Evolutionary conservation across 1,140 invertebrate species (phyloP), one percentile per base, ranked within the genome.

Genomic region (Zaprionus ornatus): DNA sequence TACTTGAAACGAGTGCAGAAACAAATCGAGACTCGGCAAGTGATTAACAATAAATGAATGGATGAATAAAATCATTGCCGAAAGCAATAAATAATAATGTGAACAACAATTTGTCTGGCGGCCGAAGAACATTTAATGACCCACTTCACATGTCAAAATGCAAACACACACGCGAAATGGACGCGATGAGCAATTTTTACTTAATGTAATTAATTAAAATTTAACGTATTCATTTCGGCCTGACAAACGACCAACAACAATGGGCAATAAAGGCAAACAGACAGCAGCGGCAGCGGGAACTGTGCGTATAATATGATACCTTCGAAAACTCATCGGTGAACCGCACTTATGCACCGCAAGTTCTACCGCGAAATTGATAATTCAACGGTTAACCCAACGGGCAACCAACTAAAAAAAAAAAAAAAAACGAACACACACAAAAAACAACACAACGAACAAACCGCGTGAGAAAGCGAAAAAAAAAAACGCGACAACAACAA

Each of bases 351-450:
- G 86, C 70, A 85, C 90, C 90, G 73, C 90, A 91, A 91, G 90
- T 91, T 91, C 75, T 82, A 91, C 90, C 90, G 76, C 90, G 90
- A 91, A 91, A 91, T 91, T 91, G 90, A 91, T 91, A 91, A 91
- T 91, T 91, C 90, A 91, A 90, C 86, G 90, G 90, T 91, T 90
- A 86, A 91, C 90, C 90, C 77, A 82, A 74, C 73, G 79, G 82
- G 61, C 72, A 79, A 88, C 77, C 81, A 81, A 88, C 71, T 79
- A 84, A 80, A 63, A 80, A 88, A 74, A 72, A 82, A 61, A 56
- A 62, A 35, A 42, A 55, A 50, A 54, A 23, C 21, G 56, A 66
- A 50, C 40, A 60, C 17, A 52, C 23, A 62, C n/a, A 60, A 57
- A 54, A 52, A 69, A 77, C 52, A 69, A 67, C 27, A 68, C 48